Evolutionary conservation across 2,113 vertebrate genomes (phyloP).

Genomic region (Carassius gibelio): DNA sequence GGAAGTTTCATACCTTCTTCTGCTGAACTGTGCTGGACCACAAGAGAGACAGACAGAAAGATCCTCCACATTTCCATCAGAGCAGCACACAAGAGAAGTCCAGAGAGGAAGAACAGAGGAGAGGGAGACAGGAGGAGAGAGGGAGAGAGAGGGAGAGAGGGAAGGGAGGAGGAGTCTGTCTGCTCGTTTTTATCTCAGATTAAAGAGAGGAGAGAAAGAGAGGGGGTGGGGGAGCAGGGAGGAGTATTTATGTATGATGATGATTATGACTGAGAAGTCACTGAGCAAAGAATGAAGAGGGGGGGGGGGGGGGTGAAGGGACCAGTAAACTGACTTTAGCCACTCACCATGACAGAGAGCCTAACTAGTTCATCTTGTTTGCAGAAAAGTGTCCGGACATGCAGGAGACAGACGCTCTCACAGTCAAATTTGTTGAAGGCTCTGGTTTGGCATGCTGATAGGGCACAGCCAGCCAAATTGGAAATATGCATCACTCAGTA

Average conservation of each 20-base stretch:
- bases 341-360: slow-evolving; percentile 33
- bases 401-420: slow-evolving; percentile 47
- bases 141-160: slow-evolving; percentile 37
- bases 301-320: slow-evolving; percentile 37
- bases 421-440: slow-evolving; percentile 21
- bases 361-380: slow-evolving; percentile 65
- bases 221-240: slow-evolving; percentile 53
- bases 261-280: slow-evolving; percentile 59
- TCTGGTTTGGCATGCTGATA: slow-evolving; percentile 19
- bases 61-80: slow-evolving; percentile 78
- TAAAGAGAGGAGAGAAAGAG: slow-evolving; percentile 56
- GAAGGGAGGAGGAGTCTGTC: slow-evolving; percentile 70
- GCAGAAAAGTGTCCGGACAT: slow-evolving; percentile 68
- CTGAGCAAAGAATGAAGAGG: slow-evolving; percentile 40
- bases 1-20: slow-evolving; percentile 77
- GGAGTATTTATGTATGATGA: slow-evolving; percentile 67
- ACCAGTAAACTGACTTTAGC: slow-evolving; percentile 9
- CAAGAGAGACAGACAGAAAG: slow-evolving; percentile 74
- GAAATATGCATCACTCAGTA: slow-evolving; percentile 30
- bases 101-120: slow-evolving; percentile 68
- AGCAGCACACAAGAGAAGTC: slow-evolving; percentile 69
- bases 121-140: slow-evolving; percentile 56
- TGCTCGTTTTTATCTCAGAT: slow-evolving; percentile 67
- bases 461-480: not conserved
- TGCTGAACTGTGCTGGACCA: slow-evolving; percentile 75